A percentile compares a stretch with the other conserved stretches of the same genome.
Conservation (phyloP, 2,797 vertebrate species). For the Nasua narica region DNA sequence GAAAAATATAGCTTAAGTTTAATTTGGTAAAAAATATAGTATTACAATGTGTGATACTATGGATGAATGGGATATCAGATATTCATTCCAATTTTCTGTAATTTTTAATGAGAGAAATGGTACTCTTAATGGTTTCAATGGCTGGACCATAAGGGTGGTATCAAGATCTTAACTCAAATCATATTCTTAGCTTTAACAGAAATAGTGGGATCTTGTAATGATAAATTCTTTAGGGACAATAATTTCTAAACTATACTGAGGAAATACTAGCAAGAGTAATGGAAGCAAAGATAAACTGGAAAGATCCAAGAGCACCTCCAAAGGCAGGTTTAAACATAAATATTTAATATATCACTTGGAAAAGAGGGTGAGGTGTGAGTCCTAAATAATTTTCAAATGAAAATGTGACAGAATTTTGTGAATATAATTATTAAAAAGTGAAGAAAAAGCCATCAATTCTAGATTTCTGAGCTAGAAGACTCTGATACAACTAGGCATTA, state of each 20-base stretch:
- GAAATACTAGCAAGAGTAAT: not conserved
- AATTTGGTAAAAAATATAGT: not conserved
- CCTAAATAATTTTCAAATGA: not conserved
- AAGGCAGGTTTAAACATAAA: not conserved
- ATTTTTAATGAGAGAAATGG: not conserved
- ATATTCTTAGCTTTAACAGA: not conserved
- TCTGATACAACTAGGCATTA: not conserved
- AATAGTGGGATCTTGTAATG: not conserved
- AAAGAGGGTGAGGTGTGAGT: not conserved
- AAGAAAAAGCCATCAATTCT: not conserved
- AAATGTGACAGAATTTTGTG: not conserved
- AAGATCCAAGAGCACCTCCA: not conserved
- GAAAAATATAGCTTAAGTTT: not conserved
- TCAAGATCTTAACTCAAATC: not conserved
- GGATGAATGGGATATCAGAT: not conserved
- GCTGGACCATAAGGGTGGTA: not conserved
- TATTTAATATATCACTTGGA: not conserved
- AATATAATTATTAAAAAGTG: not conserved
- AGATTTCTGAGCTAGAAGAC: not conserved
- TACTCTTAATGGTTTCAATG: not conserved
- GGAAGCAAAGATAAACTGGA: not conserved
- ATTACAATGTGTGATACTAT: not conserved
- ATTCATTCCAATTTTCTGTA: not conserved
- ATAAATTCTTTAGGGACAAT: not conserved
- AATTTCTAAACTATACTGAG: not conserved